Evolutionary conservation across 2,888 invertebrate species (phyloP).

Genomic region (Athripsodes cinereus): DNA sequence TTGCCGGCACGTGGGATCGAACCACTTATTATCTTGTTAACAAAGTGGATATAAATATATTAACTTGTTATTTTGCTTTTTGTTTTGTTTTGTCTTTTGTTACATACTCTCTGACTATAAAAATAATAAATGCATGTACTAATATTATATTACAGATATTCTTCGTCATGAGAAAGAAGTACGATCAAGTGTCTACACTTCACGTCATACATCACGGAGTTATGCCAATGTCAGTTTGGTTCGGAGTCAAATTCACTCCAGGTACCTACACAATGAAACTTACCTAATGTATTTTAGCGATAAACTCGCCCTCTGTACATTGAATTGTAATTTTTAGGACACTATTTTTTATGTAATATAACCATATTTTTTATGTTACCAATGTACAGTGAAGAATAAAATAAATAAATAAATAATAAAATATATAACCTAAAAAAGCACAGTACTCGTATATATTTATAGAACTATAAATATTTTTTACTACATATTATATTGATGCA

Average conservation of each 20-base stretch:
- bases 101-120: not conserved
- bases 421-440: not conserved
- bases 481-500: too few relatives aligned
- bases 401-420: constrained; percentile 7
- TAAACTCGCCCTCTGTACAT: too few relatives aligned
- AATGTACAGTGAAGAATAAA: too few relatives aligned
- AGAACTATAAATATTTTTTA: too few relatives aligned
- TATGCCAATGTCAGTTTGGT: constrained; percentile 93
- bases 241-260: constrained; percentile 82
- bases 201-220: constrained; percentile 94
- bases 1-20: too few relatives aligned
- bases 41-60: not conserved
- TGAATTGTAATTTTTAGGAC: not conserved
- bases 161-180: constrained; percentile 91
- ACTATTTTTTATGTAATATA: not conserved
- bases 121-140: not conserved
- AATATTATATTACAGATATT: constrained; percentile 56
- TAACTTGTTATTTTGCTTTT: not conserved
- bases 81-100: too few relatives aligned
- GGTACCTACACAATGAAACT: constrained; percentile 55
- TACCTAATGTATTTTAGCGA: too few relatives aligned
- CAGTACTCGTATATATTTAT: too few relatives aligned
- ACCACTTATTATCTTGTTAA: not conserved
- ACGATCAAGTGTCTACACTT: constrained; percentile 82
- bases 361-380: constrained; percentile 5